A percentile compares a stretch with the other conserved stretches of the same genome.
Evolutionary conservation across 2,888 invertebrate species (phyloP).

Genomic region (Salticus scenicus): DNA sequence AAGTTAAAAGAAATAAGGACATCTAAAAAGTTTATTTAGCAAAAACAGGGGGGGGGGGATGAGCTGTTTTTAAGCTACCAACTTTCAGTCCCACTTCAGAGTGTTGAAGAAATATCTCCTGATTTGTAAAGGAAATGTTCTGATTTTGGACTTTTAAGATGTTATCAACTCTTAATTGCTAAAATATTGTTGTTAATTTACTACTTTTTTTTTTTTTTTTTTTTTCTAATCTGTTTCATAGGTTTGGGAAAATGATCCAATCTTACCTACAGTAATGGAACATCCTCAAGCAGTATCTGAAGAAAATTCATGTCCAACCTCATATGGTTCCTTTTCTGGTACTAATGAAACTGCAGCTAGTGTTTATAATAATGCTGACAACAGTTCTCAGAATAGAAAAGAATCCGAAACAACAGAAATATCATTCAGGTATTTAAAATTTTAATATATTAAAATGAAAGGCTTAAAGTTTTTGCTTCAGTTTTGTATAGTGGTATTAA

Average conservation of each 20-base stretch:
- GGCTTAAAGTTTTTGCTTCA: too few species aligned
- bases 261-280: slow-evolving; percentile 75
- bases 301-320: slow-evolving; percentile 48
- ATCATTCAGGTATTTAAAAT: slow-evolving; percentile 41
- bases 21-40: too few species aligned
- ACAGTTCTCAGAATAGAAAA: slow-evolving; percentile 47
- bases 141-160: too few species aligned
- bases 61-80: too few species aligned
- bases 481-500: too few species aligned
- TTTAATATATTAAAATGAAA: neutral
- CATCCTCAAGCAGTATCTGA: slow-evolving; percentile 71
- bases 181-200: too few species aligned
- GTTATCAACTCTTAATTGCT: too few species aligned
- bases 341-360: slow-evolving; percentile 29
- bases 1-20: too few species aligned
- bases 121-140: too few species aligned
- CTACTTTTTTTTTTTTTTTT: neutral
- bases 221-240: neutral
- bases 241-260: slow-evolving; percentile 74
- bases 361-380: slow-evolving; percentile 50
- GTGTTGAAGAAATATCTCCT: too few species aligned
- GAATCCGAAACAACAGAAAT: slow-evolving; percentile 37
- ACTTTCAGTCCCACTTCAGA: too few species aligned
- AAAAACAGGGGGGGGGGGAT: too few species aligned
- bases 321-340: slow-evolving; percentile 46